Evolutionary conservation across 37 sponge, comb jelly and placozoan species (phyloP).

Genomic region (Petrosia ficiformis): DNA sequence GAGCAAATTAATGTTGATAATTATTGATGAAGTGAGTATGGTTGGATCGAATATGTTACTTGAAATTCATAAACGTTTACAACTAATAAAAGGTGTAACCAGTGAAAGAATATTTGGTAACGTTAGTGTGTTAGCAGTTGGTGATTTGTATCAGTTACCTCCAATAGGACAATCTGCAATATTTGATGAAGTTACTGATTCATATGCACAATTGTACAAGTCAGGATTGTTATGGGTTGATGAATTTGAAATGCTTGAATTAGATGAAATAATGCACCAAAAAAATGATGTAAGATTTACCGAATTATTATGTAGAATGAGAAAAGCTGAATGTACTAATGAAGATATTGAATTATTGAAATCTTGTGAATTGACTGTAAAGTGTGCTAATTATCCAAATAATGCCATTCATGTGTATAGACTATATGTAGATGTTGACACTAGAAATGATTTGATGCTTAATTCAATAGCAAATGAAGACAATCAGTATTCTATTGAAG

Average conservation of each 20-base stretch:
- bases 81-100: conserved; percentile 22
- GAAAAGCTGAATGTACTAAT: conserved; percentile 22
- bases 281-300: conserved; percentile 21
- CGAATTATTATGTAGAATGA: conserved; percentile 30
- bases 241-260: conserved; percentile 37
- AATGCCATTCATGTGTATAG: conserved; percentile 43
- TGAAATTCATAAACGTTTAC: conserved; percentile 24
- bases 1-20: conserved; percentile 12
- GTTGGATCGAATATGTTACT: conserved; percentile 34
- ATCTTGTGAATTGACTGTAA: conserved; percentile 5
- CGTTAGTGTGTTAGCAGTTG: conserved; percentile 28
- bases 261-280: conserved; percentile 35
- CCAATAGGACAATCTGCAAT: conserved; percentile 14
- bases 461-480: not conserved
- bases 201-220: conserved; percentile 25
- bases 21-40: conserved; percentile 64
- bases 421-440: conserved; percentile 33
- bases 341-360: conserved; percentile 18
- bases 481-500: not conserved
- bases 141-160: conserved; percentile 47
- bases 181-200: conserved; percentile 25
- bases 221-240: conserved; percentile 45
- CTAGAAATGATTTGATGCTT: conserved; percentile 8
- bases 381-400: conserved; percentile 15
- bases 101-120: conserved; percentile 22